A percentile compares a stretch with the other conserved stretches of the same genome.
Conservation (phyloP, 2,797 vertebrate genomes). For the Neomorphus geoffroyi region DNA sequence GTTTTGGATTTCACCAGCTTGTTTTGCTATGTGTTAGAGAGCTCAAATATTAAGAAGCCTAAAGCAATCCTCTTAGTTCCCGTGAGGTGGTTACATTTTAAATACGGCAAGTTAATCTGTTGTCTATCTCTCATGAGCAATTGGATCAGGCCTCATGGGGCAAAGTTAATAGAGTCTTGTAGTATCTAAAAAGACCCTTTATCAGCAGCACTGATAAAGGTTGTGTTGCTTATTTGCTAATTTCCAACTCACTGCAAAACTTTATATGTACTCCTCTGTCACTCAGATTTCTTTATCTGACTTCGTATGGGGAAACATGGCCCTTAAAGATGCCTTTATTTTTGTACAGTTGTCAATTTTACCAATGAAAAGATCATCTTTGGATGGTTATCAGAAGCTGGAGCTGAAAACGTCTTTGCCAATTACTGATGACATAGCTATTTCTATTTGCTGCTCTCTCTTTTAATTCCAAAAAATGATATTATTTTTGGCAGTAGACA, state of each 20-base stretch:
- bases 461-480: conserved; percentile 67
- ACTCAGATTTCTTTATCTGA: background rate
- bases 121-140: background rate
- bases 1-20: background rate
- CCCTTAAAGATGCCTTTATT: conserved; percentile 22
- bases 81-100: background rate
- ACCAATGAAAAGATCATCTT: conserved; percentile 57
- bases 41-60: conserved; percentile 13
- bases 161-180: background rate
- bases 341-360: conserved; percentile 65
- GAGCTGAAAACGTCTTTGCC: conserved; percentile 52
- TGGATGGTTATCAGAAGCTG: conserved; percentile 63
- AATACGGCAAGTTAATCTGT: background rate
- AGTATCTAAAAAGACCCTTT: background rate
- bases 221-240: background rate
- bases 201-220: background rate
- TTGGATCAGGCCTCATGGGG: background rate
- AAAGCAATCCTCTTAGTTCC: conserved; percentile 37
- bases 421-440: conserved; percentile 68
- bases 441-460: conserved; percentile 68
- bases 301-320: conserved; percentile 17
- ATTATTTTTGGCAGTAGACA: conserved; percentile 66
- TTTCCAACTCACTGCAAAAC: conserved; percentile 13
- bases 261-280: background rate
- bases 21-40: background rate